Evolutionary conservation across 2,888 invertebrate species (phyloP).

Genomic region (Volucella bombylans): DNA sequence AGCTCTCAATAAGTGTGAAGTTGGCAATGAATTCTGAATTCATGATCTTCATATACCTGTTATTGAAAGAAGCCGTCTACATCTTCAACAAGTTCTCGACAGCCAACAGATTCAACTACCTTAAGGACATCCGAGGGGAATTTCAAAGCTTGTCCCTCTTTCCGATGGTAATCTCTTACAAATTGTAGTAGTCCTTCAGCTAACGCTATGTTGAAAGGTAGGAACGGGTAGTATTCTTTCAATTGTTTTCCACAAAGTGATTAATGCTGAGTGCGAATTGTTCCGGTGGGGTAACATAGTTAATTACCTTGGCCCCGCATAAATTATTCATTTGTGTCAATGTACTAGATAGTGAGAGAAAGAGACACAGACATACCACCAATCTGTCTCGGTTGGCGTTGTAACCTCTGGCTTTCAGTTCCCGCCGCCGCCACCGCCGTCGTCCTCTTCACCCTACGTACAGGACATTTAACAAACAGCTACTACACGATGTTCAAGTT

Average conservation of each 20-base stretch:
- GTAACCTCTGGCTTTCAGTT: too few relatives aligned
- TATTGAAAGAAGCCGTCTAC: neutral
- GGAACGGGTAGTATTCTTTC: neutral
- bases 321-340: slow-evolving; percentile 70
- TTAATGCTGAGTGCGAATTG: slow-evolving; percentile 47
- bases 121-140: neutral
- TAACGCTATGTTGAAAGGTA: too few relatives aligned
- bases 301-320: slow-evolving; percentile 63
- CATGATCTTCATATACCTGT: neutral
- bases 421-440: slow-evolving; percentile 18
- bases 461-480: slow-evolving; percentile 32
- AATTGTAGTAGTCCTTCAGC: slow-evolving; percentile 5
- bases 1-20: slow-evolving; percentile 34
- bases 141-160: neutral
- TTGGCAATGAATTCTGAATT: slow-evolving; percentile 35
- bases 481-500: slow-evolving; percentile 70
- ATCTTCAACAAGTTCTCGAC: neutral
- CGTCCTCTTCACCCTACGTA: neutral
- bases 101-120: neutral
- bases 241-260: slow-evolving; percentile 42
- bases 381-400: slow-evolving; percentile 21
- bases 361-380: slow-evolving; percentile 37
- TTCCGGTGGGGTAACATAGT: slow-evolving; percentile 66
- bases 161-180: neutral
- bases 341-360: slow-evolving; percentile 8